Percentiles rank a stretch among this genome's conserved stretches.
phyloP scores from a whole-genome alignment of 2,888 invertebrate genomes.

The Tricholauxania praeusta region DNA sequence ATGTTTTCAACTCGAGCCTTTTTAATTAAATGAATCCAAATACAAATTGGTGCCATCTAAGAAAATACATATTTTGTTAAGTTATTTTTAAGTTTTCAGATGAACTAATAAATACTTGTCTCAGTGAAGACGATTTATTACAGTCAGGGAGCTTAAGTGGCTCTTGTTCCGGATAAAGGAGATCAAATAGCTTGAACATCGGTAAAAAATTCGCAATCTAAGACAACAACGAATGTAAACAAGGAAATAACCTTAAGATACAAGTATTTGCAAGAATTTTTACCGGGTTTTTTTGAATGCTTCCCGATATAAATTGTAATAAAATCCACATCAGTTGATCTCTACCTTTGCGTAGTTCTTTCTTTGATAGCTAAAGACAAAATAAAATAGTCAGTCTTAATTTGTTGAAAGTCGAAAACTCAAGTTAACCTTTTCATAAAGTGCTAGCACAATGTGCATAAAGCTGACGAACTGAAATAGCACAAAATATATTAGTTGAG shows the following conservation, averaged over 20 bases:
- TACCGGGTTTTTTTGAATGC: slow-evolving; percentile 93
- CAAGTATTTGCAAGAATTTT: slow-evolving; percentile 51
- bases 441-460: slow-evolving; percentile 89
- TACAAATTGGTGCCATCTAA: slow-evolving; percentile 91
- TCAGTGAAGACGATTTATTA: slow-evolving; percentile 78
- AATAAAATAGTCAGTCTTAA: slow-evolving; percentile 12
- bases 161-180: slow-evolving; percentile 93
- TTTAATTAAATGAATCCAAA: slow-evolving; percentile 95
- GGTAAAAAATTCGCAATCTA: slow-evolving; percentile 87
- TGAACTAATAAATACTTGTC: slow-evolving; percentile 51
- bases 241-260: not conserved
- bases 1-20: slow-evolving; percentile 91
- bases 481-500: slow-evolving; percentile 94
- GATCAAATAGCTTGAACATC: slow-evolving; percentile 89
- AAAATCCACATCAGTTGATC: slow-evolving; percentile 99
- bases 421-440: slow-evolving; percentile 80
- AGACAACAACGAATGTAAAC: slow-evolving; percentile 47
- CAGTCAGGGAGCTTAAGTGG: slow-evolving; percentile 91
- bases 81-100: not conserved
- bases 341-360: slow-evolving; percentile 88
- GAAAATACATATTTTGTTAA: slow-evolving; percentile 17
- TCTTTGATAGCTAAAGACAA: slow-evolving; percentile 74
- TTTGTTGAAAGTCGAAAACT: no score
- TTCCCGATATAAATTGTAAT: slow-evolving; percentile 96
- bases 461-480: slow-evolving; percentile 95